phyloP scores from a whole-genome alignment of 2,113 vertebrate species.

The Todiramphus saurophagus region DNA sequence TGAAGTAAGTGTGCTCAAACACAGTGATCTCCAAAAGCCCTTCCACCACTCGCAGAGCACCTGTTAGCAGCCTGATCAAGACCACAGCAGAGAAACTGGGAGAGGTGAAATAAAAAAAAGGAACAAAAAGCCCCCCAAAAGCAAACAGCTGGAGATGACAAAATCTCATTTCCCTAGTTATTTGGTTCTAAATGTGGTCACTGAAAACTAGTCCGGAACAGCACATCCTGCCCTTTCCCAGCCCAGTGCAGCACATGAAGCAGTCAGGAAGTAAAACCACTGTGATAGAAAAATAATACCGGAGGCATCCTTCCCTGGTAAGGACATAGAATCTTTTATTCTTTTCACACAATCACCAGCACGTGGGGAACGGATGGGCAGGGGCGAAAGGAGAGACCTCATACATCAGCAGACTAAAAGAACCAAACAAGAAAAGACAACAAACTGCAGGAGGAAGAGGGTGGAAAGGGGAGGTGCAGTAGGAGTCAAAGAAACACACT shows the following conservation, averaged over 20 bases:
- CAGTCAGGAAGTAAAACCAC: not conserved
- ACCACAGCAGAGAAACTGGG: not conserved
- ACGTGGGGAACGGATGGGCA: fast-evolving
- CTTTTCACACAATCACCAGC: not conserved
- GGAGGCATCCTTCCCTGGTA: not conserved
- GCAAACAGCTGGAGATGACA: not conserved
- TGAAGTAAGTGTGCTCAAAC: not conserved
- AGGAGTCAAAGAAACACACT: not conserved
- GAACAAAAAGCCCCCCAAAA: not conserved
- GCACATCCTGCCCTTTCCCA: constrained; percentile 28
- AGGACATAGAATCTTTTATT: not conserved
- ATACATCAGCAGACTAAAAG: not conserved
- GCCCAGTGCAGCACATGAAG: not conserved
- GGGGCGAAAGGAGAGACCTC: not conserved
- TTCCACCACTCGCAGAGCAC: not conserved
- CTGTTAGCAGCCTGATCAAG: not conserved
- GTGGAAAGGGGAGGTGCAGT: not conserved
- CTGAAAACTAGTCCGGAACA: not conserved
- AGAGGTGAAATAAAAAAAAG: not conserved
- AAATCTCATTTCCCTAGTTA: not conserved
- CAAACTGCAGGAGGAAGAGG: not conserved
- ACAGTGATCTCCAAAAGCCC: not conserved
- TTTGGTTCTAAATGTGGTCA: constrained; percentile 2
- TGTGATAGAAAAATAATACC: not conserved
- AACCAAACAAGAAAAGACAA: not conserved